Evolutionary conservation across 2,797 vertebrate genomes (phyloP).

Genomic region (Arnoldichthys spilopterus): DNA sequence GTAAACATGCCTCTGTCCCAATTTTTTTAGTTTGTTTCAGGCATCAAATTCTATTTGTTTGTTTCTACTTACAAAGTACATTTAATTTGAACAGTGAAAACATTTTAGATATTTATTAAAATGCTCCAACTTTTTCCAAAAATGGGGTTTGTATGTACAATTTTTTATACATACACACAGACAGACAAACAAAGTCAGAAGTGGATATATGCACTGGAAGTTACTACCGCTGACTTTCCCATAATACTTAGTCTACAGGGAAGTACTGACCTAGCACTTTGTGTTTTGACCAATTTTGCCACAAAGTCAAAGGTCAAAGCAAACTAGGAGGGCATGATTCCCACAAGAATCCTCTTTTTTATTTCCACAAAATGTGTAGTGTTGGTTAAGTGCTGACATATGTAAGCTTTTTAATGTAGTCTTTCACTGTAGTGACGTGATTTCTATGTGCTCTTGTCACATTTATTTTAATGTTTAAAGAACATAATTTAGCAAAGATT

Average conservation of each 20-base stretch:
- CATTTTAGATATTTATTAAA: too few relatives aligned
- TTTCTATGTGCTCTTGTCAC: background rate
- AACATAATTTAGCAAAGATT: too few relatives aligned
- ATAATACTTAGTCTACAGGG: slow-evolving; percentile 55
- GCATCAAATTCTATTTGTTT: too few relatives aligned
- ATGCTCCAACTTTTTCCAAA: too few relatives aligned
- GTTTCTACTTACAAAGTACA: too few relatives aligned
- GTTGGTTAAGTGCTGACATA: background rate
- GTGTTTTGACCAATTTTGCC: slow-evolving; percentile 38
- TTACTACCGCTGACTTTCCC: slow-evolving; percentile 15
- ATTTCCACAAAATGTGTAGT: background rate
- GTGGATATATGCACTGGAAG: too few relatives aligned
- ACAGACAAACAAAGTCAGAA: too few relatives aligned
- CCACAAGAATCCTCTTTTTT: slow-evolving; percentile 46
- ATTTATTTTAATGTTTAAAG: background rate
- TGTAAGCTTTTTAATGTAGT: background rate
- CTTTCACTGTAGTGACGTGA: background rate
- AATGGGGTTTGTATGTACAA: too few relatives aligned
- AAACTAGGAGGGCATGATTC: slow-evolving; percentile 53
- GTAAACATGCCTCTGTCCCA: too few relatives aligned
- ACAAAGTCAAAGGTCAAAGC: slow-evolving; percentile 58
- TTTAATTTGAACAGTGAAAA: too few relatives aligned
- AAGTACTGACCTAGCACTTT: slow-evolving; percentile 54
- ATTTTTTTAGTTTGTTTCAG: too few relatives aligned
- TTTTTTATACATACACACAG: too few relatives aligned